Percentiles rank a stretch among this genome's conserved stretches.
These are phyloP conservation scores for Heterotis niloticus DNA, from an alignment of 2,113 vertebrate genomes.

Conservation along the genomic window DNA sequence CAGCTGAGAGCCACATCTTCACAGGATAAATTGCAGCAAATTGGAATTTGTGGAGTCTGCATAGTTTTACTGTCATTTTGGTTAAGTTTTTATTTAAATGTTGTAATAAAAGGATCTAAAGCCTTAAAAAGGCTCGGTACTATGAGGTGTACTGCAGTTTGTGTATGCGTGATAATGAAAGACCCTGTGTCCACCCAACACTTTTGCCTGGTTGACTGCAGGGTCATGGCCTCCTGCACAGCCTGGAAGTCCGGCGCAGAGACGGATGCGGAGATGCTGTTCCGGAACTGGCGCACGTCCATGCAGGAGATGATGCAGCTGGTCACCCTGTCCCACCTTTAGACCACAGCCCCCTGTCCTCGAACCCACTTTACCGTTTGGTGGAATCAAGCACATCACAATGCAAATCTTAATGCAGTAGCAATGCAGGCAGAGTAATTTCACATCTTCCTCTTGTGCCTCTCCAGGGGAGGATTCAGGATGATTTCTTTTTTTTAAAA, in stretches of 20 bases:
- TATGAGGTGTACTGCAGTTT: no score
- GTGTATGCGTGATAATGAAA: no score
- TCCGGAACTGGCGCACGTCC: constrained; percentile 61
- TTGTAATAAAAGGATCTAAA: no score
- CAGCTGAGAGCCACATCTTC: no score
- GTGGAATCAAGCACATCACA: constrained; percentile 59
- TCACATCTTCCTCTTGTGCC: no score
- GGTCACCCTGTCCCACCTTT: constrained; percentile 71
- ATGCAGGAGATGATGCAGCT: constrained; percentile 79
- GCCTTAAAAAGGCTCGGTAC: no score
- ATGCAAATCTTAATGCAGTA: constrained; percentile 68
- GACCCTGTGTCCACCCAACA: no score
- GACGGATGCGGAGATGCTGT: constrained; percentile 76
- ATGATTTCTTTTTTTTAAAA: background rate
- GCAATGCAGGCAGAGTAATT: constrained; percentile 52
- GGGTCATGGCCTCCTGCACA: constrained; percentile 69
- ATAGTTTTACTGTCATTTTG: no score
- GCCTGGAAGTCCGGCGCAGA: constrained; percentile 83
- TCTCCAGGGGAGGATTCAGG: background rate
- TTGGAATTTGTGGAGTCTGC: no score
- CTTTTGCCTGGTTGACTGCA: constrained; percentile 41
- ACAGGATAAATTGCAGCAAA: no score
- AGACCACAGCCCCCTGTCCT: constrained; percentile 31
- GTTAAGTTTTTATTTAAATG: no score
- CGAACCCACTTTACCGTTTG: constrained; percentile 3